Evolutionary conservation across 92 coral and sea anemone genomes (phyloP), one percentile per base, ranked within the genome.

Genomic region (Siderastrea radians): DNA sequence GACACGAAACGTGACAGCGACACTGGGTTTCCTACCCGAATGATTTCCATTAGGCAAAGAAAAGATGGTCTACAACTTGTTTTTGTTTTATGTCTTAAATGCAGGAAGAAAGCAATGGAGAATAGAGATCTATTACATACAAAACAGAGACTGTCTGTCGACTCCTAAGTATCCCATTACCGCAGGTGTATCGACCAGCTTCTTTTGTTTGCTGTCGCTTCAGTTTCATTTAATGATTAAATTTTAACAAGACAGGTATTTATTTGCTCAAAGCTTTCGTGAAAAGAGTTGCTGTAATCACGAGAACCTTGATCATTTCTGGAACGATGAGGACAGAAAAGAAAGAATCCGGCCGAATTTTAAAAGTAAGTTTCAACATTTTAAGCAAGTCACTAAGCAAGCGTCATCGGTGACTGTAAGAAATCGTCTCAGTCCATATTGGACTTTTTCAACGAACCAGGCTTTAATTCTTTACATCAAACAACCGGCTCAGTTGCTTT

Each of bases 161-260:
- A 52, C 66, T 49, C 47, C 59, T 50, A 16, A 57, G 78, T 82
- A 71, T 82, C 70, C 68, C 69, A 55, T 82, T 55, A 10, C 86
- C 70, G 69, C 86, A 82, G 86, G 86, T 82, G 86, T 74, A 82
- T 70, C 17, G 6, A n/a, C 6, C 77, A 5, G 77, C 57, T 15
- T 54, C 86, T 68, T 67, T 82, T 82, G 86, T 82, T 26, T 70
- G 26, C 9, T 47, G 58, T 69, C 78, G 78, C 78, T n/a, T 82
- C 45, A 68, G 77, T 82, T 58, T 70, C 84, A 38, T 47, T 53
- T 16, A 38, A 13, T 47, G n/a, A 82, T 82, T 82, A 82, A 82
- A 54, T 57, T 82, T 70, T 70, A 69, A 69, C 70, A 10, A 78
- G 44, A 48, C 54, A 70, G 64, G 50, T 45, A 62, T 67, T 50